Percentiles rank a stretch among this genome's conserved stretches.
phyloP scores from a whole-genome alignment of 2,888 invertebrate species.

The Papilio elwesi region DNA sequence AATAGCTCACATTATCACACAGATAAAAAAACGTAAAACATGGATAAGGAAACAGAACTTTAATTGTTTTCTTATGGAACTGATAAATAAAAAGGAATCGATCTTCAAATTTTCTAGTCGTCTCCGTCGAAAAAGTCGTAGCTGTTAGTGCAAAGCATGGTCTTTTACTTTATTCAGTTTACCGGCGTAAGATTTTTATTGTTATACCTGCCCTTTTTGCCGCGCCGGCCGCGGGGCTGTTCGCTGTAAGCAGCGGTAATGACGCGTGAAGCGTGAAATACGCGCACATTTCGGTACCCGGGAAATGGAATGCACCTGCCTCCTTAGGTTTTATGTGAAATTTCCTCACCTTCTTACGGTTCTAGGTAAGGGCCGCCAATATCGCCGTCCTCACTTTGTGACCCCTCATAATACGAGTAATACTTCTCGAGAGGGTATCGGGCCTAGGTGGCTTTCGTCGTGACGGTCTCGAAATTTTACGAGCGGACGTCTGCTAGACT shows the following conservation, averaged over 20 bases:
- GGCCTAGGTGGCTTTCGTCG: constrained; percentile 63
- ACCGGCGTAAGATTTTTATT: constrained; percentile 77
- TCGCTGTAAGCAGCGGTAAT: constrained; percentile 70
- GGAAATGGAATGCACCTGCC: constrained; percentile 83
- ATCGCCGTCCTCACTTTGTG: constrained; percentile 81
- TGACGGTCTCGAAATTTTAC: constrained; percentile 71
- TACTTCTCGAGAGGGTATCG: constrained; percentile 82
- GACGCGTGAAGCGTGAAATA: constrained; percentile 80
- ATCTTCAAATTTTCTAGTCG: constrained; percentile 8
- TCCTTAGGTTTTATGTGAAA: constrained; percentile 83
- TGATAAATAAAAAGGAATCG: constrained; percentile 8
- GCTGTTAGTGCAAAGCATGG: constrained; percentile 29
- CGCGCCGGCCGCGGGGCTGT: constrained; percentile 59
- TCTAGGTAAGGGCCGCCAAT: constrained; percentile 78
- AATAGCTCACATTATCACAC: not conserved
- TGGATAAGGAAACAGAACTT: not conserved
- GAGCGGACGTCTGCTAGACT: constrained; percentile 55
- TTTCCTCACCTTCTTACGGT: constrained; percentile 80
- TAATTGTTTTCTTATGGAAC: not conserved
- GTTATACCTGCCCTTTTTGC: constrained; percentile 74
- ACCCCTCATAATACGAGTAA: constrained; percentile 80
- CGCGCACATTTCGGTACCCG: constrained; percentile 77
- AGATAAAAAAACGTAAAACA: too few relatives aligned
- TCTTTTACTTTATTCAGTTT: constrained; percentile 60
- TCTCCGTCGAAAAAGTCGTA: constrained; percentile 22